Evolutionary conservation across 2,113 vertebrate genomes (phyloP).

Genomic region (Ovis canadensis): DNA sequence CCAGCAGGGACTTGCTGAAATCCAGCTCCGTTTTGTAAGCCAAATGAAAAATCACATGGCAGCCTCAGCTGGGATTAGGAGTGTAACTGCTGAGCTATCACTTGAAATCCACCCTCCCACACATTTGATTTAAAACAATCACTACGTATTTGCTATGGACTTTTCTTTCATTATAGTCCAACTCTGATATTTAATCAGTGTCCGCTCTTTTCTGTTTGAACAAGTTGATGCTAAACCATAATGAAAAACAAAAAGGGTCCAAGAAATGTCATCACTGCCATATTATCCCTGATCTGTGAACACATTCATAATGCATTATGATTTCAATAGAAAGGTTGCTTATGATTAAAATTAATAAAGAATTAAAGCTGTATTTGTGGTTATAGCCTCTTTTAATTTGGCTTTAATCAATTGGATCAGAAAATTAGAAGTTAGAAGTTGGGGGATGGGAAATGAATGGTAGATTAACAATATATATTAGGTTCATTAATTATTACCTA

Average conservation of each 20-base stretch:
- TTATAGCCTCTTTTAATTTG: conserved; percentile 72
- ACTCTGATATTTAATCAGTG: conserved; percentile 85
- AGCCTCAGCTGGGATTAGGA: conserved; percentile 72
- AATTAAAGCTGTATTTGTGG: conserved; percentile 79
- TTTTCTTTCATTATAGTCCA: conserved; percentile 84
- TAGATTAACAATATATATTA: conserved; percentile 61
- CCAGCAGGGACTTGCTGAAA: conserved; percentile 64
- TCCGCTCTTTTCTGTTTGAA: conserved; percentile 79
- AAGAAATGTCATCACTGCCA: conserved; percentile 78
- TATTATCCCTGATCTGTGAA: conserved; percentile 74
- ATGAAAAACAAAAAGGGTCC: conserved; percentile 46
- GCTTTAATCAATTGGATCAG: conserved; percentile 62
- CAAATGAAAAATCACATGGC: conserved; percentile 58
- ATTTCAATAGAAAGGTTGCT: conserved; percentile 76
- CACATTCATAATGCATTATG: conserved; percentile 63
- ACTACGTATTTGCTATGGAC: conserved; percentile 79
- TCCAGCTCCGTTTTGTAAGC: conserved; percentile 64
- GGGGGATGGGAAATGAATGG: conserved; percentile 37
- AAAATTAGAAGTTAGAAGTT: conserved; percentile 18
- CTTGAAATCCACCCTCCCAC: conserved; percentile 75
- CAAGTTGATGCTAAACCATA: conserved; percentile 74
- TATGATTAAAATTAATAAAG: conserved; percentile 84
- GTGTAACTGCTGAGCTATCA: conserved; percentile 62
- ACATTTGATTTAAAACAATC: conserved; percentile 78
- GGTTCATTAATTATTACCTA: conserved; percentile 73